phyloP scores from a whole-genome alignment of 2,888 invertebrate genomes.

The Iselma pallidipennis region DNA sequence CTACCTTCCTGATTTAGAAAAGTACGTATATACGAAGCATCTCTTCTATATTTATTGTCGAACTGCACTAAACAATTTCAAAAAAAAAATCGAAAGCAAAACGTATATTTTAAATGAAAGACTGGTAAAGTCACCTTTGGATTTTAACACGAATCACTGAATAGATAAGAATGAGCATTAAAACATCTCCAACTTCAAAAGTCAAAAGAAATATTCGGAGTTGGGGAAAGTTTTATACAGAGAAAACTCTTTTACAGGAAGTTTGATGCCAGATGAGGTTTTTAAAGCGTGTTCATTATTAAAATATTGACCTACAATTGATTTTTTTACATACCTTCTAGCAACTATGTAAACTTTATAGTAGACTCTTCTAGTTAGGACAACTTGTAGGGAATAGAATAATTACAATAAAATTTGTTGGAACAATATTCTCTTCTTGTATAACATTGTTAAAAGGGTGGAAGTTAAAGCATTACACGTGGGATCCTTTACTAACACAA shows the following conservation, averaged over 20 bases:
- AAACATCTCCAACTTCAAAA: conserved; percentile 30
- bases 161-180: conserved; percentile 32
- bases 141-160: conserved; percentile 8
- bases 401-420: conserved; percentile 23
- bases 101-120: too few species aligned
- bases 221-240: conserved; percentile 8
- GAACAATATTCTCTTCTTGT: not conserved
- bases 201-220: conserved; percentile 18
- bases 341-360: not conserved
- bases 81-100: too few species aligned
- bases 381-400: conserved; percentile 18
- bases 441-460: not conserved
- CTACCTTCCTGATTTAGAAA: not conserved
- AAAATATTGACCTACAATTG: too few species aligned
- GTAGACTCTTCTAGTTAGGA: not conserved
- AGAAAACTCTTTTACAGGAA: conserved; percentile 1
- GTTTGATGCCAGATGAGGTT: conserved; percentile 29
- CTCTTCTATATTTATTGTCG: not conserved
- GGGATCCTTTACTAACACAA: conserved; percentile 31
- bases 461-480: conserved; percentile 32
- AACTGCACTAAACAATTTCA: too few species aligned
- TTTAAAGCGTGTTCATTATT: conserved; percentile 21
- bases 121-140: not conserved
- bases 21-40: not conserved
- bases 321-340: not conserved